These are phyloP conservation scores for Melanotaenia nigrans DNA, from an alignment of 2,797 vertebrate species.

Conservation along the genomic window DNA sequence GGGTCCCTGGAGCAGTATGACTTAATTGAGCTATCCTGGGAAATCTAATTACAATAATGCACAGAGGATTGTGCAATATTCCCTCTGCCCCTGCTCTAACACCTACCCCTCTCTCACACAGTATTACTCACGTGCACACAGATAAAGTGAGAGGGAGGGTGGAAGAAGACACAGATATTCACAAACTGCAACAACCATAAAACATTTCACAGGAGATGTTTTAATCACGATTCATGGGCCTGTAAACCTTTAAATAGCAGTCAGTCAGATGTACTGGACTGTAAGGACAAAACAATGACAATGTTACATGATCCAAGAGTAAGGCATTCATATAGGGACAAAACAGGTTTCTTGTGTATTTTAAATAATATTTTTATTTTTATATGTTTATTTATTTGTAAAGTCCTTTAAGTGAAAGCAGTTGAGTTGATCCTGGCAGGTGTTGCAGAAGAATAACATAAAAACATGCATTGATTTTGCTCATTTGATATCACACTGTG, in stretches of 20 bases:
- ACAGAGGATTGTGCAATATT: conserved; percentile 80
- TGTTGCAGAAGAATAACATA: conserved; percentile 13
- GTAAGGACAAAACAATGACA: conserved; percentile 58
- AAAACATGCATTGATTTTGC: conserved; percentile 47
- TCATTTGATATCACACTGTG: conserved; percentile 46
- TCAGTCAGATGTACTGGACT: conserved; percentile 47
- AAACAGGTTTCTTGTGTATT: conserved; percentile 31
- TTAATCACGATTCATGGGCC: conserved; percentile 77
- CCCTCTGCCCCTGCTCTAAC: conserved; percentile 66
- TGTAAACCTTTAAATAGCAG: conserved; percentile 75
- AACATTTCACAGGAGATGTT: conserved; percentile 73
- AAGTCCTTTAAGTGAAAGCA: conserved; percentile 11
- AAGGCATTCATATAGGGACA: conserved; percentile 3
- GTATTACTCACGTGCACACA: conserved; percentile 20
- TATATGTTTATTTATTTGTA: not conserved
- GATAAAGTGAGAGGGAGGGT: conserved; percentile 42
- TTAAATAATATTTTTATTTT: not conserved
- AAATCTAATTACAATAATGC: conserved; percentile 86
- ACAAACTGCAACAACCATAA: conserved; percentile 70
- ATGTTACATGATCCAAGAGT: conserved; percentile 16
- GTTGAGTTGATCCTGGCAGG: conserved; percentile 23
- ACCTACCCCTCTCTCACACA: conserved; percentile 56
- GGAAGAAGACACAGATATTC: conserved; percentile 35
- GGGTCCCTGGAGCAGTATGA: conserved; percentile 76
- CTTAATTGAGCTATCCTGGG: conserved; percentile 85